Evolutionary conservation across 2,113 vertebrate species (phyloP), one percentile per base, ranked within the genome.

Genomic region (Pseudorhombus dupliciocellatus): DNA sequence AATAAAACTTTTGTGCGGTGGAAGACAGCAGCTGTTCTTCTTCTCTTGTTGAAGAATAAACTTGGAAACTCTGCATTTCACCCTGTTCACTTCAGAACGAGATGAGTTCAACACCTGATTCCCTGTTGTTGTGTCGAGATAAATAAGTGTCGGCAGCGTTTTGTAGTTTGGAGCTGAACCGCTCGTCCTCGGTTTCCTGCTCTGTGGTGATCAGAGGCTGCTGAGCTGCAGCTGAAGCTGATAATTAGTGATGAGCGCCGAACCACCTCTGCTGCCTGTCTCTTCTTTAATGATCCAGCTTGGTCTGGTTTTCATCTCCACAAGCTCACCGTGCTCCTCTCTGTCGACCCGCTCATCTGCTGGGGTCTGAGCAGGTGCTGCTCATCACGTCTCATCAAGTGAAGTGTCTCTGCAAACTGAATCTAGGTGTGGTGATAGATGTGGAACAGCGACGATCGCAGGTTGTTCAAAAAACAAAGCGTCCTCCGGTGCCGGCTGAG

Each of bases 241-340:
- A 37, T 76, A 48, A 63, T 63, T 40, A 42, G 25, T 28, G 57
- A 26, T 10, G 42, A 57, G 52, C 66, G 57, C 2, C 58, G 24
- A 9, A 42, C 57, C 59, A 64, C 44, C 59, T 76, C 65, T 48
- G 65, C 20, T n/a, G 57, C 50, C 26, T 4, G 1, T 14, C 37
- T 16, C 4, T n/a, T 15, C 28, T 10, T 16, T 30, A 40, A 53
- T n/a, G 24, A 22, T 50, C 18, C 30, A 16, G 1, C 44, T 20
- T 0, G 11, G 26, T 34, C 5, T 48, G 42, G n/a, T 24, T 42
- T 42, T 7, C n/a, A 60, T 60, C 57, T 40, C 57, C 7, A 5
- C n/a, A 37, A n/a, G 18, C 20, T 20, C 54, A 11, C 22, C 5
- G 5, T 3, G 52, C 26, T 54, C 7, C 52, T 54, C 18, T n/a